Conservation (phyloP, 2,888 invertebrate species). For the Euclidia mi region DNA sequence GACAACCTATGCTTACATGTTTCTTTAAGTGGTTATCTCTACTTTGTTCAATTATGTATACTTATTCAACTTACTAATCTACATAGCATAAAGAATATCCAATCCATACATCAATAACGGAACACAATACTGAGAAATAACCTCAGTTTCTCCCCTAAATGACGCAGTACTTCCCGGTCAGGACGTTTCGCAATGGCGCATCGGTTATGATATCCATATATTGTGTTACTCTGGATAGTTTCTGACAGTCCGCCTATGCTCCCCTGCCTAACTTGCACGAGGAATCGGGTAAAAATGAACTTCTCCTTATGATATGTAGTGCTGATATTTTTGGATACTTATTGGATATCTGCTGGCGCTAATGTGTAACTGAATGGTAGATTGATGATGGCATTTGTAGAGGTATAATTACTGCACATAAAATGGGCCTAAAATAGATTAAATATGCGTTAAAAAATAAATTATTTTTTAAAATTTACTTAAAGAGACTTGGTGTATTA, state of each 20-base stretch:
- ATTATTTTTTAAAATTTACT: too few relatives aligned
- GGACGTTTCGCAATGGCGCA: conserved; percentile 39
- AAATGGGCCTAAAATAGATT: too few relatives aligned
- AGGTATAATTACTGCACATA: too few relatives aligned
- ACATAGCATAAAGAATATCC: too few relatives aligned
- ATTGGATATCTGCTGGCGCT: neutral
- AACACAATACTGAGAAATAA: neutral
- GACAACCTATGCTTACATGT: too few relatives aligned
- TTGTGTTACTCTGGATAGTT: conserved; percentile 72
- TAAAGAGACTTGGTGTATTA: too few relatives aligned
- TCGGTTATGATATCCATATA: conserved; percentile 73
- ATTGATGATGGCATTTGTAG: too few relatives aligned
- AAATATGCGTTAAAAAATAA: too few relatives aligned
- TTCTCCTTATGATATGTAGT: conserved; percentile 62
- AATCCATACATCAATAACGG: neutral
- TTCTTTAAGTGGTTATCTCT: too few relatives aligned
- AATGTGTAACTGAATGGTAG: too few relatives aligned
- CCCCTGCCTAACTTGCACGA: conserved; percentile 65
- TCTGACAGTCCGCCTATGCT: conserved; percentile 82
- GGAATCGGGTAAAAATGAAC: conserved; percentile 68
- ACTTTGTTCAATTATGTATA: too few relatives aligned
- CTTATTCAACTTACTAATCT: too few relatives aligned
- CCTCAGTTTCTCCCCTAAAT: conserved; percentile 28
- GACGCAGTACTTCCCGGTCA: conserved; percentile 28
- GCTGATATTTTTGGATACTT: conserved; percentile 33